phyloP scores from a whole-genome alignment of 2,888 invertebrate genomes.

The Fragum fragum region DNA sequence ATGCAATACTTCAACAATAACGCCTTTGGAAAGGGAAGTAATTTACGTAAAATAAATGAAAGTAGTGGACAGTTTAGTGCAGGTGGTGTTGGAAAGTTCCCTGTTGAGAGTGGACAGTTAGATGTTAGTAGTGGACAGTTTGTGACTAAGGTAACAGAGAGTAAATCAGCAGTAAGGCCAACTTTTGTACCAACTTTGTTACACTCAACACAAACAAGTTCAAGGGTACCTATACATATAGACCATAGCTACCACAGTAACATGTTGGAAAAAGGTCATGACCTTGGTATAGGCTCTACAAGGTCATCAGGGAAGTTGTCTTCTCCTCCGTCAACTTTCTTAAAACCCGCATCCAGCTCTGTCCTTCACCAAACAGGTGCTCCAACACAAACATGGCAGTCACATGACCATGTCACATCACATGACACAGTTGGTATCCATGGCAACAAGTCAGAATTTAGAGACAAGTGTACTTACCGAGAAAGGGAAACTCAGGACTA shows the following conservation, averaged over 20 bases:
- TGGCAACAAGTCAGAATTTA: slow-evolving; percentile 32
- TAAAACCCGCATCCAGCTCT: slow-evolving; percentile 34
- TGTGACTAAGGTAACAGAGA: slow-evolving; percentile 45
- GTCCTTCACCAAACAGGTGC: background rate
- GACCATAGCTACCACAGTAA: background rate
- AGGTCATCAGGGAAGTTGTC: slow-evolving; percentile 36
- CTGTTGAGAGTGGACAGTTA: slow-evolving; percentile 15
- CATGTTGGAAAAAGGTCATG: slow-evolving; percentile 35
- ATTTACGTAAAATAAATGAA: background rate
- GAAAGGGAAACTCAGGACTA: slow-evolving; percentile 53
- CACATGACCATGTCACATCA: slow-evolving; percentile 15
- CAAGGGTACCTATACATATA: slow-evolving; percentile 41
- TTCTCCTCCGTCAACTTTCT: slow-evolving; percentile 43
- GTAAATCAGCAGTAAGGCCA: slow-evolving; percentile 39
- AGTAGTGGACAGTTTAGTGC: background rate
- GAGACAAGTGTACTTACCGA: slow-evolving; percentile 44
- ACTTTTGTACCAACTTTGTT: slow-evolving; percentile 35
- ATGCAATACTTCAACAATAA: slow-evolving; percentile 40
- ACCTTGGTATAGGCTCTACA: slow-evolving; percentile 28
- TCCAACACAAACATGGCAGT: slow-evolving; percentile 1
- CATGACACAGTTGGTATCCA: slow-evolving; percentile 18
- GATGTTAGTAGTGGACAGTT: background rate
- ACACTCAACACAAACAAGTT: slow-evolving; percentile 31
- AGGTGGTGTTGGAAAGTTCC: background rate
- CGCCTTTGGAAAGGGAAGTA: slow-evolving; percentile 3